A percentile compares a stretch with the other conserved stretches of the same genome.
Evolutionary conservation across 2,113 vertebrate species (phyloP).

Genomic region (Turdus rufiventris): DNA sequence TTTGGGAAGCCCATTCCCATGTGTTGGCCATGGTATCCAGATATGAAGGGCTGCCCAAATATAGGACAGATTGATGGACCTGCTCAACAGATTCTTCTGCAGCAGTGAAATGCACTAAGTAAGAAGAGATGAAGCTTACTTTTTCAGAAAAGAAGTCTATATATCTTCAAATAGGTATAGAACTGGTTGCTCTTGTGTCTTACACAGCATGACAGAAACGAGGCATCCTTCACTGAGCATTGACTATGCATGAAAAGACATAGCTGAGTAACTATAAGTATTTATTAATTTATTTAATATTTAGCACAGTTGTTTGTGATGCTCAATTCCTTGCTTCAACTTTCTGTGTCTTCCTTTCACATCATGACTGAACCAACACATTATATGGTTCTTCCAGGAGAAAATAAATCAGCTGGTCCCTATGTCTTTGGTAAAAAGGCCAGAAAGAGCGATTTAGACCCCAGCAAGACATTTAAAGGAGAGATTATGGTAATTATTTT

Average conservation of each 20-base stretch:
- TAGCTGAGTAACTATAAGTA: background rate
- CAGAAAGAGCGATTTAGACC: background rate
- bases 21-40: fast-evolving
- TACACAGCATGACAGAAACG: background rate
- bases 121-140: background rate
- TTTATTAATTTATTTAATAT: background rate
- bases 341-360: background rate
- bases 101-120: background rate
- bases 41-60: background rate
- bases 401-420: background rate
- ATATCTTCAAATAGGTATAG: background rate
- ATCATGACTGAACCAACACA: background rate
- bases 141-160: background rate
- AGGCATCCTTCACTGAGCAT: background rate
- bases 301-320: background rate
- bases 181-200: background rate
- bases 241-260: background rate
- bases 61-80: background rate
- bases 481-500: background rate
- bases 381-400: background rate
- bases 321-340: background rate
- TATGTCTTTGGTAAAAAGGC: background rate
- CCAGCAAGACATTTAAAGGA: background rate
- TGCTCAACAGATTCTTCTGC: background rate
- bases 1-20: background rate